These are phyloP conservation scores for Sardina pilchardus DNA, from an alignment of 2,113 vertebrate species.

Conservation along the genomic window DNA sequence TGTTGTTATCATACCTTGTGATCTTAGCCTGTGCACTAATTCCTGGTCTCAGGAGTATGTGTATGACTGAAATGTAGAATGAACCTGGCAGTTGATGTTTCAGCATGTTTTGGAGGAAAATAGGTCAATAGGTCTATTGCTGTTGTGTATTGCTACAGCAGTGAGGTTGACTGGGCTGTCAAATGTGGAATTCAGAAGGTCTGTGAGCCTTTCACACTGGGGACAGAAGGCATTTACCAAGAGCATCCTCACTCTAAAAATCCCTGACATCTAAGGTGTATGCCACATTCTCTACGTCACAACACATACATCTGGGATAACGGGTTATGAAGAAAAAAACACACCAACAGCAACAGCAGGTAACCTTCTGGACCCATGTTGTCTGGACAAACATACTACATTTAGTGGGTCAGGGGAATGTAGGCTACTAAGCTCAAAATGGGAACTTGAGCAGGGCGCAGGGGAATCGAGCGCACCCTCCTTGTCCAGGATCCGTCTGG, in stretches of 20 bases:
- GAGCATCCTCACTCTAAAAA: neutral
- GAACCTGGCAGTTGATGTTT: neutral
- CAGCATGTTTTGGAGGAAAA: neutral
- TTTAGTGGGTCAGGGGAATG: conserved; percentile 2
- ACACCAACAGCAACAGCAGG: neutral
- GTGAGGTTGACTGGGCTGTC: neutral
- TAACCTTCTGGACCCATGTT: neutral
- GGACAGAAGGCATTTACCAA: neutral
- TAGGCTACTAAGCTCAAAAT: conserved; percentile 12
- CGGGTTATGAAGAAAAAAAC: neutral
- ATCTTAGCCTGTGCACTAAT: too few species aligned
- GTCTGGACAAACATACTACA: conserved; percentile 3
- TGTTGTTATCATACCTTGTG: too few species aligned
- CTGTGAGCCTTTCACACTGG: neutral
- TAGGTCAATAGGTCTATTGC: too few species aligned
- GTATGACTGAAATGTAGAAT: neutral
- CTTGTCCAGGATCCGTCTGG: neutral
- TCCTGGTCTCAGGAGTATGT: too few species aligned
- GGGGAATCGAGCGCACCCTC: neutral
- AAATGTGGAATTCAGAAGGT: neutral
- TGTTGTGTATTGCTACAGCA: neutral
- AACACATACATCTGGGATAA: neutral
- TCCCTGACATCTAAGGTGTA: neutral
- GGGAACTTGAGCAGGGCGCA: neutral
- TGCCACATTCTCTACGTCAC: neutral